Evolutionary conservation across 2,113 vertebrate species (phyloP).

Genomic region (Melanostigma gelatinosum): DNA sequence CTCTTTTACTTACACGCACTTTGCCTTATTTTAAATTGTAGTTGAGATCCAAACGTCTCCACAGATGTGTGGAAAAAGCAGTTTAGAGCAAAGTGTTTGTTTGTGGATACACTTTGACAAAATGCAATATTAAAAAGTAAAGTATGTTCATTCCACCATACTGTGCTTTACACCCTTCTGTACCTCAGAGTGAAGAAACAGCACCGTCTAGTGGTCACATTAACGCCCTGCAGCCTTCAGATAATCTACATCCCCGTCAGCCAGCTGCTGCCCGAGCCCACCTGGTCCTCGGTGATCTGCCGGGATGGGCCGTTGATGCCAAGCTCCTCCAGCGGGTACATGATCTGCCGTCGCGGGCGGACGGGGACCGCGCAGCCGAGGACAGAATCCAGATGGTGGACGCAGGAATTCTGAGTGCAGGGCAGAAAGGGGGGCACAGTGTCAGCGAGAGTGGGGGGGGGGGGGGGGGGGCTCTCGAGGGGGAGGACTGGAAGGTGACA

Average conservation of each 20-base stretch:
- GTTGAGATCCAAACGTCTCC: background rate
- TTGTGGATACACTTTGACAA: background rate
- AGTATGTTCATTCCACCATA: conserved; percentile 22
- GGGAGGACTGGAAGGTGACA: background rate
- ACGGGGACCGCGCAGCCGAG: conserved; percentile 92
- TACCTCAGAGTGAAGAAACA: conserved; percentile 27
- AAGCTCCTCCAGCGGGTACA: conserved; percentile 94
- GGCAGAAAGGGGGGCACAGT: conserved; percentile 58
- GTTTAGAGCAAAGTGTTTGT: background rate
- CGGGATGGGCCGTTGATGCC: conserved; percentile 89
- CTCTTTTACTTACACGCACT: background rate
- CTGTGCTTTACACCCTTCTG: background rate
- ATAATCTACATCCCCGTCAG: conserved; percentile 82
- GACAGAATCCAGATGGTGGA: conserved; percentile 88
- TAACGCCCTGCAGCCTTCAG: conserved; percentile 51
- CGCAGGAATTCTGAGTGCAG: conserved; percentile 84
- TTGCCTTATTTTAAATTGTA: background rate
- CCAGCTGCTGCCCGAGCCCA: conserved; percentile 84
- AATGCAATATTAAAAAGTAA: background rate
- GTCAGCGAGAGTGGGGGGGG: conserved; percentile 23
- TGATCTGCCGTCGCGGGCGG: conserved; percentile 92
- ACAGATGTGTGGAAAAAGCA: background rate
- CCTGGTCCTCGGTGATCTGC: conserved; percentile 88
- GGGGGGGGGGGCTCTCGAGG: background rate
- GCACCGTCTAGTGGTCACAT: conserved; percentile 66